These are phyloP conservation scores for Sceloporus undulatus DNA, from an alignment of 2,113 vertebrate genomes.

Conservation along the genomic window DNA sequence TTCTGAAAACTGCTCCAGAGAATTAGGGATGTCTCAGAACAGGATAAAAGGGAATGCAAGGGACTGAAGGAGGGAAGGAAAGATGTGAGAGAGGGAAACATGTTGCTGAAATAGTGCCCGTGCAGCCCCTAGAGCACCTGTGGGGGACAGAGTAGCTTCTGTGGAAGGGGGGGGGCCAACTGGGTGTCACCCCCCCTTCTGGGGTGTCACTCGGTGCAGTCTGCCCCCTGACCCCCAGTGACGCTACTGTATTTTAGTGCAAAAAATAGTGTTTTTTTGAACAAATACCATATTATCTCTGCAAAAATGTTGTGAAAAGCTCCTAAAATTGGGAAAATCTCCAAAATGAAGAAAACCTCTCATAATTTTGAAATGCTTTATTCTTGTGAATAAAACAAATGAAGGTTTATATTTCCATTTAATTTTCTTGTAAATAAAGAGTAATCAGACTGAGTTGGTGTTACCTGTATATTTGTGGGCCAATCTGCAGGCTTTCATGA, in stretches of 20 bases:
- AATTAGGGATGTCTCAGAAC: neutral
- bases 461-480: constrained; percentile 80
- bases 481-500: constrained; percentile 73
- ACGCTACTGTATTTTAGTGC: no score
- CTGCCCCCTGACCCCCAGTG: no score
- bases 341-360: no score
- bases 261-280: no score
- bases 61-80: neutral
- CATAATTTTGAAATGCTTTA: no score
- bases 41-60: neutral
- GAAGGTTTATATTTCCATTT: neutral
- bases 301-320: no score
- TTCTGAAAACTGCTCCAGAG: neutral
- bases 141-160: neutral
- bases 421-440: neutral
- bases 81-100: no score
- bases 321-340: no score
- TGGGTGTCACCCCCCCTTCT: no score
- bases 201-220: no score
- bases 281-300: no score
- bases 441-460: neutral
- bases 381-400: no score
- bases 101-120: neutral
- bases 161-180: neutral
- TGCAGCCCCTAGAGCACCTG: neutral